These are phyloP conservation scores for Harpegnathos saltator DNA, from an alignment of 1,140 invertebrate species.

Conservation along the genomic window DNA sequence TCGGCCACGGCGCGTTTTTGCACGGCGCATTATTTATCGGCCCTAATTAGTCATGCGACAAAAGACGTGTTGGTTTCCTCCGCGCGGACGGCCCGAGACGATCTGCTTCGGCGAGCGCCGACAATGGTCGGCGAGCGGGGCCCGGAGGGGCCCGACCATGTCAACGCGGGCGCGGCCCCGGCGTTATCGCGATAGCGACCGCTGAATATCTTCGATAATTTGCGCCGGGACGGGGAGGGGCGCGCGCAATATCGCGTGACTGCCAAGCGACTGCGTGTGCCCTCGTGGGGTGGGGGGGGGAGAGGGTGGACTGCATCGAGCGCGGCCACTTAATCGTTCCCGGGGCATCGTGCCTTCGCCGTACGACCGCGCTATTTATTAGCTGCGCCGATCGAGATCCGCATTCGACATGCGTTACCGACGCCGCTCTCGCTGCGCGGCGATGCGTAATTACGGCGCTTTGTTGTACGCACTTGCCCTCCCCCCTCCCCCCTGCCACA, in stretches of 20 bases:
- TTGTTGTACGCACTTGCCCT: too few relatives aligned
- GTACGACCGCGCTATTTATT: conserved; percentile 51
- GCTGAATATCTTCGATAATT: conserved; percentile 68
- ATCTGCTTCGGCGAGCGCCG: conserved; percentile 69
- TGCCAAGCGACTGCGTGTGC: conserved; percentile 4
- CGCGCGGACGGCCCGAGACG: conserved; percentile 55
- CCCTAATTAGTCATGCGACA: conserved; percentile 76
- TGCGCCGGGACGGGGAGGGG: not conserved
- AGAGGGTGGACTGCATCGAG: conserved; percentile 43
- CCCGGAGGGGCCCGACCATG: conserved; percentile 3
- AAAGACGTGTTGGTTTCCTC: conserved; percentile 71
- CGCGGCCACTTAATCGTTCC: conserved; percentile 39
- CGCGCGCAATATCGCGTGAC: conserved; percentile 34
- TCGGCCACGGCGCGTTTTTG: conserved; percentile 52
- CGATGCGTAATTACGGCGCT: conserved; percentile 28
- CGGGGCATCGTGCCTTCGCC: conserved; percentile 41
- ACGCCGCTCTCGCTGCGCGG: conserved; percentile 16
- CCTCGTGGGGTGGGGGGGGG: too few relatives aligned
- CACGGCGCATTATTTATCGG: conserved; percentile 68
- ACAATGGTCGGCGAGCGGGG: conserved; percentile 61
- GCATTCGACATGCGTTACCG: conserved; percentile 46
- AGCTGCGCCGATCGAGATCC: conserved; percentile 43
- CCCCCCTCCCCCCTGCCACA: too few relatives aligned
- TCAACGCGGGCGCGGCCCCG: conserved; percentile 53
- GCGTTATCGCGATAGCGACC: conserved; percentile 65